Base-by-base conservation (phyloP, 2,888 invertebrate species). In the Lysandra coridon region DNA sequence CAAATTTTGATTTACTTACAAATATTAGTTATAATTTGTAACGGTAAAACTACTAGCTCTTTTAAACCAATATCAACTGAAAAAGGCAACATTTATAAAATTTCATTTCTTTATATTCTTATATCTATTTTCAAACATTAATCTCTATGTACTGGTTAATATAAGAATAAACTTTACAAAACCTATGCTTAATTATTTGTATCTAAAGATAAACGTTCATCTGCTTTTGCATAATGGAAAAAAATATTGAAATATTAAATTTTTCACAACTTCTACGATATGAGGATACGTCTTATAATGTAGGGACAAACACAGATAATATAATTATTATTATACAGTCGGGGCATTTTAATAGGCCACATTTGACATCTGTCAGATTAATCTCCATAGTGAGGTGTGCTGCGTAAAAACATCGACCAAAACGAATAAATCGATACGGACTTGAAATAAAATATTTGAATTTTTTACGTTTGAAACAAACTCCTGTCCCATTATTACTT, bases 81-180 rank as follows among this genome's bases (percentile, higher is more conserved):
- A 76, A 76, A 69, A 17, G 69, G 69, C 76, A 57, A 53, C 33
- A 7, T 14, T 76, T 76, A 76, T 53, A 57, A 76, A 57, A 57
- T 53, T 49, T 49, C 44, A 74, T 23, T 44, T 10, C 23, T 44
- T 30, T 44, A 74, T 12, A 74, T 74, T 44, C 74, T 74, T 44
- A 74, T 7, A 74, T 44, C 44, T 23, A 74, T 74, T 44, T 74
- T n/a, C 73, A 74, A 76, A 57, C 33, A 23, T 75, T 23, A 49
- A 75, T 30, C 5, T 53, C 30, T 30, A 6, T 62, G 23, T 62
- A 53, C 30, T 49, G 44, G 75, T 75, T 75, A 75, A 75, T 75
- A 75, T 14, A 75, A 75, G 75, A 75, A 75, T 75, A 75, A 75
- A 49, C 17, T 76, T 57, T 76, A 76, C 76, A 76, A 76, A 76